A percentile compares a stretch with the other conserved stretches of the same genome.
These are phyloP conservation scores for Caenorhabditis sinica DNA, from an alignment of 2,888 invertebrate genomes.

Conservation along the genomic window DNA sequence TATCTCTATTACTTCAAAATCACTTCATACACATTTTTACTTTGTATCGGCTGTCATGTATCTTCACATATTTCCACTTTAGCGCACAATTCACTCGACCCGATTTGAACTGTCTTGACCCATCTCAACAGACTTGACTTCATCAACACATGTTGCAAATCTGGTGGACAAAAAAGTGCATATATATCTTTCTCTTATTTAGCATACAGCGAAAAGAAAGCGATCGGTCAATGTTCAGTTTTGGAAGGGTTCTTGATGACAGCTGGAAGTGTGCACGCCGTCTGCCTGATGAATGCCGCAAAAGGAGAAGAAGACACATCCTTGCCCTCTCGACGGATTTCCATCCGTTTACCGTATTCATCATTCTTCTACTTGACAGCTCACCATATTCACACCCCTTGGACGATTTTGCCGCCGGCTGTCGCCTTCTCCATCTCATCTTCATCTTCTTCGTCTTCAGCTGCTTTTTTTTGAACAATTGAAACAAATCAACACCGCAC, in stretches of 20 bases:
- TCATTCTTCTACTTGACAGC: constrained; percentile 69
- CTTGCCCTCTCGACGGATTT: constrained; percentile 55
- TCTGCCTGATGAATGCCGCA: constrained; percentile 63
- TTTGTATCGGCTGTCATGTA: no score
- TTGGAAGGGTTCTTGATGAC: constrained; percentile 64
- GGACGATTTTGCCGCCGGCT: constrained; percentile 42
- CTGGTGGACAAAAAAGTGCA: constrained; percentile 24
- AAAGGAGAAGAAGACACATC: constrained; percentile 30
- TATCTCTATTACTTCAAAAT: no score
- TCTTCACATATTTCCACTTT: no score
- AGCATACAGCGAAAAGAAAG: constrained; percentile 35
- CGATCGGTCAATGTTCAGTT: constrained; percentile 61
- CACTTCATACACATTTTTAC: no score
- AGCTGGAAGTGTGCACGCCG: constrained; percentile 67
- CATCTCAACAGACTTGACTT: neutral
- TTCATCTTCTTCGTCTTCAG: constrained; percentile 22
- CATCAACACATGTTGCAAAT: constrained; percentile 54
- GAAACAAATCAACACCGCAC: constrained; percentile 56
- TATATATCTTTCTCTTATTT: constrained; percentile 14
- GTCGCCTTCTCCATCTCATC: constrained; percentile 26
- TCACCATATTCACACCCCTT: constrained; percentile 62
- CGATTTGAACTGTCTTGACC: constrained; percentile 22
- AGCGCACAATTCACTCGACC: neutral
- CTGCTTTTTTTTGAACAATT: constrained; percentile 52
- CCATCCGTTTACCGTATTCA: constrained; percentile 68